Conservation (phyloP, 2,113 vertebrate genomes). For the Prunella himalayana region DNA sequence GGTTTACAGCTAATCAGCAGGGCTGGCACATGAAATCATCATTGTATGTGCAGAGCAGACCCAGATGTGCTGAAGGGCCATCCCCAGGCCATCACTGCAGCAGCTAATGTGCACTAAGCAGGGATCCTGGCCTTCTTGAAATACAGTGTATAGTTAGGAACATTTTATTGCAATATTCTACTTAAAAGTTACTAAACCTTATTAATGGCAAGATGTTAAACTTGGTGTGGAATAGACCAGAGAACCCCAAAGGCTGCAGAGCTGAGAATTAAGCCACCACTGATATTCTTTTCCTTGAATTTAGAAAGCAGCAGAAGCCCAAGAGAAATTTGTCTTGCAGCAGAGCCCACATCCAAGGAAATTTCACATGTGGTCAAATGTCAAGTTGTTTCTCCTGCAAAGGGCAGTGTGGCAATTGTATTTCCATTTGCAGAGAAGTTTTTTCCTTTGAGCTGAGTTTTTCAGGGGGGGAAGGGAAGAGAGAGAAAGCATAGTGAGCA, state of each 20-base stretch:
- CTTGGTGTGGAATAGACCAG: neutral
- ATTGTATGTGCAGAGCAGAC: neutral
- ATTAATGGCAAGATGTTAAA: neutral
- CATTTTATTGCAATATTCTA: neutral
- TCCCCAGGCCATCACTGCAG: neutral
- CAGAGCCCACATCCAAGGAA: neutral
- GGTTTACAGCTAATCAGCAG: neutral
- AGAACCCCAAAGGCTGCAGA: neutral
- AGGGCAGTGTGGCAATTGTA: neutral
- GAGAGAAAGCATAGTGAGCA: neutral
- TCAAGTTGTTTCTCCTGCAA: neutral
- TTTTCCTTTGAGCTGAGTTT: neutral
- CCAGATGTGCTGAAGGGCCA: neutral
- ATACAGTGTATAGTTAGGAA: neutral
- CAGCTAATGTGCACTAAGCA: neutral
- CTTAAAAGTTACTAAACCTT: neutral
- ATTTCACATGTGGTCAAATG: neutral
- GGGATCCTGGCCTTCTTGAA: neutral
- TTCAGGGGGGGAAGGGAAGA: neutral
- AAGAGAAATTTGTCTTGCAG: neutral
- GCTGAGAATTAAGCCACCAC: neutral
- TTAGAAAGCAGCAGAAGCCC: neutral
- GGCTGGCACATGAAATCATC: neutral
- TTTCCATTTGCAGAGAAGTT: constrained; percentile 20
- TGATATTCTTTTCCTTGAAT: neutral